A percentile compares a stretch with the other conserved stretches of the same genome.
Conservation (phyloP, 2,888 invertebrate species). For the Sinhomidia bicolor region DNA sequence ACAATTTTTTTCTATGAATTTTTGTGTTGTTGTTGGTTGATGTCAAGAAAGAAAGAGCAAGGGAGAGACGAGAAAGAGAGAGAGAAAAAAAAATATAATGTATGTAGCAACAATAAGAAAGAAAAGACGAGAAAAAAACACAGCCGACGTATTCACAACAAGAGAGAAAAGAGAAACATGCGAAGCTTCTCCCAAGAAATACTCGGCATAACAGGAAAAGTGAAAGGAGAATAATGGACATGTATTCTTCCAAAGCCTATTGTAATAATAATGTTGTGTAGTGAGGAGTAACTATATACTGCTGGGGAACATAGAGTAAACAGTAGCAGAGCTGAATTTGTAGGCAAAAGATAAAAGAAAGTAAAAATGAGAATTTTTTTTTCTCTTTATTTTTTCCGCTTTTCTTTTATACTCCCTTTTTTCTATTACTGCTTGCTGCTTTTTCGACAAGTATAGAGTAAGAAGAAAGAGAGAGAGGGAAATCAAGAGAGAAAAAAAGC, state of each 20-base stretch:
- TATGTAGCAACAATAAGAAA: not conserved
- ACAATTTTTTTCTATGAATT: not conserved
- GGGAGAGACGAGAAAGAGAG: not conserved
- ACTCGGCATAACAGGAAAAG: not conserved
- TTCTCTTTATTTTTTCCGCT: not conserved
- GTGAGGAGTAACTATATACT: not conserved
- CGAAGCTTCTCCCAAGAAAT: constrained; percentile 14
- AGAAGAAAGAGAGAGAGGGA: too few species aligned
- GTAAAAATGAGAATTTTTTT: not conserved
- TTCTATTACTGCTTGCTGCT: not conserved
- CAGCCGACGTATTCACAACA: not conserved
- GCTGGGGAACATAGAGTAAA: not conserved
- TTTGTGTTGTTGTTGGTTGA: not conserved
- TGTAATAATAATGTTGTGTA: not conserved
- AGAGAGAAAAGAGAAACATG: not conserved
- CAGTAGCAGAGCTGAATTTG: not conserved
- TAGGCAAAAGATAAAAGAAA: not conserved
- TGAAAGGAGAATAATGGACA: constrained; percentile 4
- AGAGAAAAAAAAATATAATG: not conserved
- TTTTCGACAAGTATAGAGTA: not conserved
- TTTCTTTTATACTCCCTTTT: not conserved
- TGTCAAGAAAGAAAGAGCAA: not conserved
- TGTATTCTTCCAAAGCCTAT: not conserved
- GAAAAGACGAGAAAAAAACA: not conserved
- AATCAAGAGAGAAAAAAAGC: not conserved